Evolutionary conservation across 1,140 invertebrate genomes (phyloP), one percentile per base, ranked within the genome.

Genomic region (Antheraea pernyi): DNA sequence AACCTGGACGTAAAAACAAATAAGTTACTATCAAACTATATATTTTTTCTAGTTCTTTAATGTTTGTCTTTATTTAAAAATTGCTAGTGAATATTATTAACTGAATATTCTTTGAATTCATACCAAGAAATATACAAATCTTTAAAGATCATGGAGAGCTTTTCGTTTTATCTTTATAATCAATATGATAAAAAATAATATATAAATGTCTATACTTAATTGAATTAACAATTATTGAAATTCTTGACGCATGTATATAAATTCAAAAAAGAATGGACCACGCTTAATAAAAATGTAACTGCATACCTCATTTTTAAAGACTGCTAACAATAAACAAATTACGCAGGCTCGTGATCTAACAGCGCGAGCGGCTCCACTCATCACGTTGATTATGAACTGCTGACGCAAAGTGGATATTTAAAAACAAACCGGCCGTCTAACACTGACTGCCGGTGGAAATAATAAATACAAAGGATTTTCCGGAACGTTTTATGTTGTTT

Each of bases 321-420:
- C 46, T n/a, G 46, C 46, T n/a, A 53, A 53, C 46, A 53, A 53
- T 53, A 53, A n/a, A 53, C 46, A 11, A 53, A 53, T 53, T 53
- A 53, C 46, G 16, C 46, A 53, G 16, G 16, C 46, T 16, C 16
- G 46, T 16, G 46, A 16, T 53, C 46, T 53, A 53, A 53, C 46
- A 53, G 16, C 46, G 6, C 16, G 11, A 53, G 13, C 11, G 13
- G 11, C 11, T 53, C 46, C 46, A 53, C 46, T 53, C 46, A 53
- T 53, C 46, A 53, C 46, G 1, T 16, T 53, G 46, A 53, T 53
- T 53, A 53, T 53, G 46, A 53, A 53, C 13, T 53, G 46, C 46
- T 53, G 46, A 53, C 46, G 46, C 16, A 53, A 53, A 53, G 46
- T 53, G 16, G 11, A 53, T 53, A 53, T 53, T 53, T 53, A 53